These are phyloP conservation scores for Rhodinocichla rosea DNA, from an alignment of 2,113 vertebrate genomes.

Conservation along the genomic window DNA sequence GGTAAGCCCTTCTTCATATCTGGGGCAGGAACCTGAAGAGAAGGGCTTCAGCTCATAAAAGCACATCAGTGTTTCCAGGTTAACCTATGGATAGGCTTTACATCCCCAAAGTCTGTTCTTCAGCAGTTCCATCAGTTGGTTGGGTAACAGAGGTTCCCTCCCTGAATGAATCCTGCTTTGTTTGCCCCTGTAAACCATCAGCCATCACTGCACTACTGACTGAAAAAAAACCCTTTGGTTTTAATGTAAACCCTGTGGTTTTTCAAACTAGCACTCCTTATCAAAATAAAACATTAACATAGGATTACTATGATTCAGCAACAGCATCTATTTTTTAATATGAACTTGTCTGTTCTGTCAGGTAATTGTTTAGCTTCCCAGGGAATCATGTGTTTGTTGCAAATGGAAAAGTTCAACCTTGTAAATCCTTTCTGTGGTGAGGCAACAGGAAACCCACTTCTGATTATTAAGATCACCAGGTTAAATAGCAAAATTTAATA, in stretches of 20 bases:
- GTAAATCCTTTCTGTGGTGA: neutral
- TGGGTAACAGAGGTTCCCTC: neutral
- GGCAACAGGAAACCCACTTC: neutral
- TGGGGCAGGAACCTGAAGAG: neutral
- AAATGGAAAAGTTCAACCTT: neutral
- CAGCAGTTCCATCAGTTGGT: neutral
- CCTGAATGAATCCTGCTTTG: neutral
- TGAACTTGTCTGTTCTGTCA: neutral
- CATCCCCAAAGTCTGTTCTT: neutral
- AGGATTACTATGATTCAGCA: constrained; percentile 27
- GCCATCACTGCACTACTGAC: neutral
- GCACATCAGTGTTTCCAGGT: neutral
- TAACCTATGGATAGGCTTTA: neutral
- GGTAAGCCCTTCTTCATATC: neutral
- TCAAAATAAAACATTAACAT: constrained; percentile 13
- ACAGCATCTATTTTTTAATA: constrained; percentile 18
- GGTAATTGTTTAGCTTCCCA: constrained; percentile 25
- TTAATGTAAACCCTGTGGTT: neutral
- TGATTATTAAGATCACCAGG: neutral
- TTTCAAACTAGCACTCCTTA: neutral
- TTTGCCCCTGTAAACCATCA: neutral
- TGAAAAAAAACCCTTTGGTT: neutral
- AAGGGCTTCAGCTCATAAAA: neutral
- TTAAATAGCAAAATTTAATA: neutral
- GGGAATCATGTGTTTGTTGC: neutral